Evolutionary conservation across 2,113 vertebrate genomes (phyloP), one percentile per base, ranked within the genome.

Genomic region (Catharus minimus): DNA sequence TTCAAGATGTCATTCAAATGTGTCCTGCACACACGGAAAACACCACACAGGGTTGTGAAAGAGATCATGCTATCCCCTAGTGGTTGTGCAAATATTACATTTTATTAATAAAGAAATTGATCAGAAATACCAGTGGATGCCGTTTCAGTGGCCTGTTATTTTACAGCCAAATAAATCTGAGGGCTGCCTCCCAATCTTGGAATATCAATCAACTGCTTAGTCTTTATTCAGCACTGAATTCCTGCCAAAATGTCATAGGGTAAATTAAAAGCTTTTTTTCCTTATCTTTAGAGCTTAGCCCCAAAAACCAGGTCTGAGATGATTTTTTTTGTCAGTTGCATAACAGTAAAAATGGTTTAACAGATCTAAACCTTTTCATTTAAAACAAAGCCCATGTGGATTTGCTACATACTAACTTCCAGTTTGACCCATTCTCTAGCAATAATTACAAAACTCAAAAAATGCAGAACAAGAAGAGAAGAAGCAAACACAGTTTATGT

Each of bases 311-410:
- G n/a, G 36, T 78, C 82, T 78, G 85, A 88, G 85, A 91, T 82
- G 65, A 78, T 33, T 88, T 74, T 77, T 85, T 79, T 88, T 30
- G 38, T 41, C 41, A 90, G 88, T 95, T 96, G 76, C 80, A 2
- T 95, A 95, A 96, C 93, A 92, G 49, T 53, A 81, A 94, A 83
- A 86, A 94, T 78, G 49, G 49, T 88, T 95, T 92, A 94, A 68
- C 60, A 81, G 49, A 49, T 50, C 69, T 81, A 95, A 94, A 86
- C 33, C 57, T 56, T 88, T 83, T 84, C 60, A 95, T 91, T 94
- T 84, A 95, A 93, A 96, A 91, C 50, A 92, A 91, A 88, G 33
- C 56, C 53, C 43, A 38, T 3, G 7, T 15, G 28, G 14, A 33
- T 74, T 86, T 75, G 30, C 65, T 78, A 60, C 49, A 67, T 0